Evolutionary conservation across 2,113 vertebrate species (phyloP), one percentile per base, ranked within the genome.

Genomic region (Columbina picui): DNA sequence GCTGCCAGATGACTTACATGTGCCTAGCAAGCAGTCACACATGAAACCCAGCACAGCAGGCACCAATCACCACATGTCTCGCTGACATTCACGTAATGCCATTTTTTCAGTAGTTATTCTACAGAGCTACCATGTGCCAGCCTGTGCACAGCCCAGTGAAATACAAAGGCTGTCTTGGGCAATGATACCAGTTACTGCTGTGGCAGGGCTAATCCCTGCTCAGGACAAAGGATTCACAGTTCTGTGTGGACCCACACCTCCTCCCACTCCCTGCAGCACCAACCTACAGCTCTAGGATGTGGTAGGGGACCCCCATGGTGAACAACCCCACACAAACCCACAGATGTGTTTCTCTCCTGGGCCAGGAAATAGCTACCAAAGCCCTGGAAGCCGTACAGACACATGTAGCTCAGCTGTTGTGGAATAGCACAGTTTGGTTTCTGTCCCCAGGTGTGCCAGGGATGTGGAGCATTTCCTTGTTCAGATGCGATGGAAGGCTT

Each of bases 301-400:
- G 19, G 34, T 25, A 60, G 29, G 14, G 34, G 32, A 87, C 3
- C 18, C 34, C 32, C 25, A 27, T 1, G 25, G 59, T 0, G 0
- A 88, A 60, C 30, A 73, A 23, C 10, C 2, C 7, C 13, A 15
- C 10, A 17, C 15, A 75, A 67, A 25, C 47, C 47, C 63, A 55
- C 36, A 71, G 30, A 53, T 9, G 26, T 6, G 6, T 80, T 38
- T 86, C 41, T 63, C 50, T 69, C 22, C 16, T 8, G 55, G 53
- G 34, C 43, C 61, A 73, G 38, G 27, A 63, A 84, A 89, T 21
- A 22, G 27, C 38, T 89, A 29, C 45, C 12, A 80, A 47, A 63
- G 52, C 36, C 41, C 65, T 20, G 50, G 11, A 61, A 63, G 25
- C 47, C 53, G 26, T 49, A 43, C 15, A 67, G 80, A 20, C 10